These are phyloP conservation scores for Congeria kusceri DNA, from an alignment of 2,888 invertebrate species.

Conservation along the genomic window DNA sequence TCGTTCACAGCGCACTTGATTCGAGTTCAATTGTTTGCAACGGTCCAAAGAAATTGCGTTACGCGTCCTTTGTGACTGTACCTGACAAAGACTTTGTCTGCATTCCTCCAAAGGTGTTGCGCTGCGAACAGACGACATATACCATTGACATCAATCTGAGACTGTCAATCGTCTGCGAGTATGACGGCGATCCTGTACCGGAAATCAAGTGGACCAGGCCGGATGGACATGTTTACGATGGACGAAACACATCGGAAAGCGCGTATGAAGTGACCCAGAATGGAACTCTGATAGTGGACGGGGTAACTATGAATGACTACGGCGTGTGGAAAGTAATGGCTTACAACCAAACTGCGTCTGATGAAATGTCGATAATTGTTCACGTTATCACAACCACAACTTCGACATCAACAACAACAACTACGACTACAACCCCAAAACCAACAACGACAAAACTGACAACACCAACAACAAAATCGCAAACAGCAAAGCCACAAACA, in stretches of 20 bases:
- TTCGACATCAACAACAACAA: constrained; percentile 42
- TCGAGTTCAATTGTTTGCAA: constrained; percentile 61
- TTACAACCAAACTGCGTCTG: constrained; percentile 52
- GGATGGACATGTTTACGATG: constrained; percentile 49
- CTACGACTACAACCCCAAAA: constrained; percentile 45
- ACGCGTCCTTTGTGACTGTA: constrained; percentile 53
- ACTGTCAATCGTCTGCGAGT: constrained; percentile 56
- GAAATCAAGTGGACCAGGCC: constrained; percentile 64
- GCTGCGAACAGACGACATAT: constrained; percentile 52
- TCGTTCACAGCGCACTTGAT: constrained; percentile 40
- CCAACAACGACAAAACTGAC: constrained; percentile 18
- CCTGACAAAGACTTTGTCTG: constrained; percentile 62
- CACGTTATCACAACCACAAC: constrained; percentile 55
- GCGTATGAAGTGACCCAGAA: constrained; percentile 49
- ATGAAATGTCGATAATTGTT: constrained; percentile 34
- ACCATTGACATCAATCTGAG: constrained; percentile 46
- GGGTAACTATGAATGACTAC: constrained; percentile 40
- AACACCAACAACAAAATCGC: constrained; percentile 7
- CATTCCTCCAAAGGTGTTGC: constrained; percentile 61
- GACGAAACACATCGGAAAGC: constrained; percentile 31
- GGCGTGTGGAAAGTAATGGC: constrained; percentile 62
- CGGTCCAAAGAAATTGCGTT: constrained; percentile 60
- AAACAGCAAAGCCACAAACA: background rate
- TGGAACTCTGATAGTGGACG: constrained; percentile 61
- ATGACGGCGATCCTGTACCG: constrained; percentile 68